Percentiles rank a stretch among this genome's conserved stretches.
Conservation (phyloP, 1,140 invertebrate genomes). For the Drosophila obscura region DNA sequence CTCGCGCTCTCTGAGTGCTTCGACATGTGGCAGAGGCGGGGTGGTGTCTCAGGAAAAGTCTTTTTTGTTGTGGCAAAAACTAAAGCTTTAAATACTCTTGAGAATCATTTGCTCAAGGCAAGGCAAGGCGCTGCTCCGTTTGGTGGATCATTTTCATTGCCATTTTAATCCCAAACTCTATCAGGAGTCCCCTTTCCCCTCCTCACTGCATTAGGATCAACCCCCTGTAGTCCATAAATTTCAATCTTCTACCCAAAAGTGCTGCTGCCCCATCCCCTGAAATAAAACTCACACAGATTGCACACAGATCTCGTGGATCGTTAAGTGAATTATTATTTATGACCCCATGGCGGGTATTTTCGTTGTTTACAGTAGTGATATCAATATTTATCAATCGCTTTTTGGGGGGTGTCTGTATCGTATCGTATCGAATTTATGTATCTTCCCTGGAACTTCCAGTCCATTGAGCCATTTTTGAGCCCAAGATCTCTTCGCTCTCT, state of each 20-base stretch:
- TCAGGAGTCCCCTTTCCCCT: neutral
- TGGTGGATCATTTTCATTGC: neutral
- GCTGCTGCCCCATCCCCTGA: neutral
- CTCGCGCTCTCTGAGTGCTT: neutral
- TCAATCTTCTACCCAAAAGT: too few relatives aligned
- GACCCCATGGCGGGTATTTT: slow-evolving; percentile 28
- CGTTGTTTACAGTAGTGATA: slow-evolving; percentile 61
- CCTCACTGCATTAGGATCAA: too few relatives aligned
- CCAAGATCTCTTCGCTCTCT: neutral
- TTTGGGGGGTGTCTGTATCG: slow-evolving; percentile 14
- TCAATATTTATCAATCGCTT: slow-evolving; percentile 54
- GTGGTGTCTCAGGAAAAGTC: neutral
- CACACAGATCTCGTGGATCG: slow-evolving; percentile 7
- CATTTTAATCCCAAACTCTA: neutral
- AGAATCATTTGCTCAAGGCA: neutral
- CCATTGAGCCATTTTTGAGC: slow-evolving; percentile 18
- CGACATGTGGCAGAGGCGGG: too few relatives aligned
- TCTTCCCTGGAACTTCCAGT: neutral
- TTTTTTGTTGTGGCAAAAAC: slow-evolving; percentile 1
- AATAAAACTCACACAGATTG: slow-evolving; percentile 14
- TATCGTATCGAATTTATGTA: neutral
- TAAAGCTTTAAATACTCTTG: neutral
- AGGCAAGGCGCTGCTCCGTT: too few relatives aligned
- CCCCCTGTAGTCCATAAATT: too few relatives aligned
- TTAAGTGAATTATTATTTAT: slow-evolving; percentile 72